Evolutionary conservation across 2,888 invertebrate genomes (phyloP), one percentile per base, ranked within the genome.

Genomic region (Aethes cnicana): DNA sequence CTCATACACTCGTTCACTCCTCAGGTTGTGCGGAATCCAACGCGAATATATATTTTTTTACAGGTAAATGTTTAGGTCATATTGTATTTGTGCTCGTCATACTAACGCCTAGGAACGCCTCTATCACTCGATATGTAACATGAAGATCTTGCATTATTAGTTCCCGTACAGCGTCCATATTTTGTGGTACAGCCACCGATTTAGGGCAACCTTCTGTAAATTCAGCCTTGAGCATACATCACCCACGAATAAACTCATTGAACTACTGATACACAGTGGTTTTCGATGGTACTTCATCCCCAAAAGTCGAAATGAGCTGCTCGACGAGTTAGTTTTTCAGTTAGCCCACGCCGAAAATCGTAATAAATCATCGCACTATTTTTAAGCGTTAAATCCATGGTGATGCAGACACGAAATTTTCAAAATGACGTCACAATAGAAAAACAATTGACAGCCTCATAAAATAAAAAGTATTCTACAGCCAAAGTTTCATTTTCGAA

Each of bases 121-220:
- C 25, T 41, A 41, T 41, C 25, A 30, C 21, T n/a, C 43, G 32
- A 43, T 43, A 30, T 14, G 43, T 17, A 28, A 30, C 43, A 43
- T 43, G 47, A 23, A 23, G 36, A 36, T 47, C 14, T 33, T 25
- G 26, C 18, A 47, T 47, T 36, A 36, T 47, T 36, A 41, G 49
- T 49, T 50, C 14, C 3, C 36, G 43, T 36, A 43, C 36, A 50
- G 35, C 43, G 26, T 50, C 36, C 3, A 43, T 43, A 28, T 43
- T 42, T 50, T 50, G 43, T 35, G 42, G 28, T 36, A 50, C 43
- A 43, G 43, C 35, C 35, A 43, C 28, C 23, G 28, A 43, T 43
- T 50, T 50, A 16, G 35, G 42, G 43, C 26, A 36, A 50, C 30
- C 43, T 23, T 49, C 49, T 33, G 21, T 42, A 50, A 35, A 7